Evolutionary conservation across 2,797 vertebrate species (phyloP).

Genomic region (Apodemus agrarius): DNA sequence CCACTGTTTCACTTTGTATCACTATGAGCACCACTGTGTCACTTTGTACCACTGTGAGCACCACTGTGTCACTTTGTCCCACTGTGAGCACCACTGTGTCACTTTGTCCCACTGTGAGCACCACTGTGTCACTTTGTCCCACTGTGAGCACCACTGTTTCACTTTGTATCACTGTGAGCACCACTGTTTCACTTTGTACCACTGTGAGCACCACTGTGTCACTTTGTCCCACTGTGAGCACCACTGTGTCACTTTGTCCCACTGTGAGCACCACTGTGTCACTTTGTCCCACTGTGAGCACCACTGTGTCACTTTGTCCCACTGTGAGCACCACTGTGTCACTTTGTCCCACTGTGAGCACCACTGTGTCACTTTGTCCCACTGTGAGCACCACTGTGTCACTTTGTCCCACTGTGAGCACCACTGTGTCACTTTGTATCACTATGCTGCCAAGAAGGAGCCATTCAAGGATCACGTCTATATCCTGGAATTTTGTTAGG

Average conservation of each 20-base stretch:
- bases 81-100: not conserved
- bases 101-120: conserved; percentile 32
- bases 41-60: conserved; percentile 46
- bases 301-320: no score
- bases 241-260: conserved; percentile 30
- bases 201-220: no score
- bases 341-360: no score
- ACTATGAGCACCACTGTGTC: not conserved
- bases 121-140: conserved; percentile 33
- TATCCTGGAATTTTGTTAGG: conserved; percentile 68
- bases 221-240: no score
- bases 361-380: no score
- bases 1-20: conserved; percentile 30
- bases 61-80: conserved; percentile 60
- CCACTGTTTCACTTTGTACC: no score
- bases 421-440: conserved; percentile 60
- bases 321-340: no score
- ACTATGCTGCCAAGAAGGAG: not conserved
- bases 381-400: not conserved
- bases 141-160: not conserved
- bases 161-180: no score
- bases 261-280: conserved; percentile 46
- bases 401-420: conserved; percentile 46
- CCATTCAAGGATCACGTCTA: conserved; percentile 58
- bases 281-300: conserved; percentile 24